phyloP scores from a whole-genome alignment of 2,113 vertebrate species.

The Otus sunia region DNA sequence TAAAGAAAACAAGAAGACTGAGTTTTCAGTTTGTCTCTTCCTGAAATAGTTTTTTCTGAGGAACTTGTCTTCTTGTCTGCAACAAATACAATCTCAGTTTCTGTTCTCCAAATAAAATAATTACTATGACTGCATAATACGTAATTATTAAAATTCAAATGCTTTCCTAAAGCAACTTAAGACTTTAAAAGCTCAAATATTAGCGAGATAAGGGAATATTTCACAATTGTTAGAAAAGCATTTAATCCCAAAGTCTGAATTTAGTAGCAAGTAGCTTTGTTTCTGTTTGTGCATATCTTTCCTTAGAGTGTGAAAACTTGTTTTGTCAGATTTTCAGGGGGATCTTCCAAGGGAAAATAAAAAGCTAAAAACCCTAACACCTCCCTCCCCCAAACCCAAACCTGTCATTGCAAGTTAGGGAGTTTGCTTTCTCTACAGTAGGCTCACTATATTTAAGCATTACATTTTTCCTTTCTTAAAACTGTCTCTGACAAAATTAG shows the following conservation, averaged over 20 bases:
- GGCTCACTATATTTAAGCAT: not conserved
- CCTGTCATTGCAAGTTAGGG: not conserved
- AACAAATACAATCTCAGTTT: not conserved
- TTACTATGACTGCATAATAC: not conserved
- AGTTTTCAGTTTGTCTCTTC: not conserved
- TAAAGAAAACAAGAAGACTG: fast-evolving
- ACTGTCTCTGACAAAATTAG: not conserved
- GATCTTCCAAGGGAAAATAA: not conserved
- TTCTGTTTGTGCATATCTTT: not conserved
- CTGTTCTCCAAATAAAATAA: not conserved
- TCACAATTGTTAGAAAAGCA: not conserved
- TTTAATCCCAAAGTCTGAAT: not conserved
- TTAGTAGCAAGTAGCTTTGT: not conserved
- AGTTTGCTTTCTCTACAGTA: not conserved
- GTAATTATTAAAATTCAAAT: not conserved
- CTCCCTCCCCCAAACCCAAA: not conserved
- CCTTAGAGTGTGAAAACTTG: not conserved
- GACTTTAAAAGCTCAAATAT: not conserved
- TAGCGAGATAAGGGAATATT: not conserved
- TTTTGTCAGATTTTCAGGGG: not conserved
- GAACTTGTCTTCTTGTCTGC: not conserved
- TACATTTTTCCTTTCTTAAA: not conserved
- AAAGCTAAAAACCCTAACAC: fast-evolving
- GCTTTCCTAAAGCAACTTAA: not conserved
- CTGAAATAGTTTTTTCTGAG: not conserved